Evolutionary conservation across 2,113 vertebrate species (phyloP).

Genomic region (Columbina picui): DNA sequence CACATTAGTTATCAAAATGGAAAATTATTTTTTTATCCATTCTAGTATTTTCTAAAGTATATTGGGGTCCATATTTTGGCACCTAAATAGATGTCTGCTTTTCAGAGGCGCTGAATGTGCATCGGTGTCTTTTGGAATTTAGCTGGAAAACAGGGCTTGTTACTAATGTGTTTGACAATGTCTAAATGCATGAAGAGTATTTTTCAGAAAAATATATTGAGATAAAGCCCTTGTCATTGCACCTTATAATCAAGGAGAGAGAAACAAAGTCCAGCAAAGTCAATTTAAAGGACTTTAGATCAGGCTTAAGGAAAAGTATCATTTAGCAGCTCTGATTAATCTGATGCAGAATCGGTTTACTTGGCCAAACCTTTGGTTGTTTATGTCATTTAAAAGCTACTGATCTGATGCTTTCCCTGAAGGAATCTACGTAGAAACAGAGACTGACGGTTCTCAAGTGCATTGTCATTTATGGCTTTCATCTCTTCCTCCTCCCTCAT

Average conservation of each 20-base stretch:
- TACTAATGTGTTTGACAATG: slow-evolving; percentile 36
- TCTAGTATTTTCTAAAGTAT: not conserved
- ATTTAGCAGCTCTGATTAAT: not conserved
- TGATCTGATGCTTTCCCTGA: slow-evolving; percentile 11
- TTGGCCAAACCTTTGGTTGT: not conserved
- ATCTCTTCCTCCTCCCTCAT: slow-evolving; percentile 7
- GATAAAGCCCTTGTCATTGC: not conserved
- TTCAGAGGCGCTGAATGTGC: not conserved
- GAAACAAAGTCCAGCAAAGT: not conserved
- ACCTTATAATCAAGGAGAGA: not conserved
- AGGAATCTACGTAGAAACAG: not conserved
- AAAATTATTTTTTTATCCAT: not conserved
- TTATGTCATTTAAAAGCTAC: slow-evolving; percentile 23
- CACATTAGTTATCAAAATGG: not conserved
- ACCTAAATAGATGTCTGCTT: not conserved
- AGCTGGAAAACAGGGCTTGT: not conserved
- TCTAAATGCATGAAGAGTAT: slow-evolving; percentile 38
- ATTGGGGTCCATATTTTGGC: not conserved
- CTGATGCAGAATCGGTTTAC: not conserved
- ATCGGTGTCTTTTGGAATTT: not conserved
- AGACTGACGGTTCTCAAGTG: not conserved
- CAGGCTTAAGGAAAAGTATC: not conserved
- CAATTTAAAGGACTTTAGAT: not conserved
- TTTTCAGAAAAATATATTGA: not conserved
- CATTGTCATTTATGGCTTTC: slow-evolving; percentile 32